Conservation (phyloP, 2,113 vertebrate genomes). For the Struthio camelus region DNA sequence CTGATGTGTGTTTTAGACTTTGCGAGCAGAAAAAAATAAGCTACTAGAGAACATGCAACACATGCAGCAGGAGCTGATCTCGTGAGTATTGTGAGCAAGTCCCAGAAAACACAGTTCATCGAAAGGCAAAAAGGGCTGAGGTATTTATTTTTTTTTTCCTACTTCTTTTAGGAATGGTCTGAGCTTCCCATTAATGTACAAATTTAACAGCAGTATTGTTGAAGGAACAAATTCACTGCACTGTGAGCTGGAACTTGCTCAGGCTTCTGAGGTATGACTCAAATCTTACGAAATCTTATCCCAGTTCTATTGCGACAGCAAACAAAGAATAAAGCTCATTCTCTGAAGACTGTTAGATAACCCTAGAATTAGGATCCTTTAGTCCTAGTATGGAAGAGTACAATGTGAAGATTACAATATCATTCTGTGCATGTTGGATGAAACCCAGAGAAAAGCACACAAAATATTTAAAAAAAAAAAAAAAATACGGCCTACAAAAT, state of each 20-base stretch:
- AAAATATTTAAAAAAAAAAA: neutral
- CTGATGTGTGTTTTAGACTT: slow-evolving; percentile 47
- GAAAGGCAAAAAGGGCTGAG: neutral
- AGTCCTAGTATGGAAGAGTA: neutral
- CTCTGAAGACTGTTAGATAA: neutral
- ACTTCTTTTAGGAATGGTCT: slow-evolving; percentile 60
- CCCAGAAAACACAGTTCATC: neutral
- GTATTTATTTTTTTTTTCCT: fast-evolving
- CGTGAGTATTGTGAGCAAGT: slow-evolving; percentile 70
- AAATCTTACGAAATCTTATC: neutral
- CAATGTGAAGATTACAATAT: neutral
- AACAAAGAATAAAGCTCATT: neutral
- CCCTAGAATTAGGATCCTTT: neutral
- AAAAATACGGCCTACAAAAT: neutral
- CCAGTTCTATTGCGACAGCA: neutral
- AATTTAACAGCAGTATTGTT: slow-evolving; percentile 68
- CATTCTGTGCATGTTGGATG: neutral
- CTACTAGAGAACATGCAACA: slow-evolving; percentile 82
- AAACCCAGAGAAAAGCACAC: neutral
- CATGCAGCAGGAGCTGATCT: slow-evolving; percentile 83
- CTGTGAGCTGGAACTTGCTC: slow-evolving; percentile 85
- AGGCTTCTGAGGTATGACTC: slow-evolving; percentile 81
- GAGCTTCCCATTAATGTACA: slow-evolving; percentile 68
- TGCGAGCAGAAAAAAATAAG: slow-evolving; percentile 83
- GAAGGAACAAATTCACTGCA: slow-evolving; percentile 77